phyloP scores from a whole-genome alignment of 2,113 vertebrate species.

The Mirza zaza region DNA sequence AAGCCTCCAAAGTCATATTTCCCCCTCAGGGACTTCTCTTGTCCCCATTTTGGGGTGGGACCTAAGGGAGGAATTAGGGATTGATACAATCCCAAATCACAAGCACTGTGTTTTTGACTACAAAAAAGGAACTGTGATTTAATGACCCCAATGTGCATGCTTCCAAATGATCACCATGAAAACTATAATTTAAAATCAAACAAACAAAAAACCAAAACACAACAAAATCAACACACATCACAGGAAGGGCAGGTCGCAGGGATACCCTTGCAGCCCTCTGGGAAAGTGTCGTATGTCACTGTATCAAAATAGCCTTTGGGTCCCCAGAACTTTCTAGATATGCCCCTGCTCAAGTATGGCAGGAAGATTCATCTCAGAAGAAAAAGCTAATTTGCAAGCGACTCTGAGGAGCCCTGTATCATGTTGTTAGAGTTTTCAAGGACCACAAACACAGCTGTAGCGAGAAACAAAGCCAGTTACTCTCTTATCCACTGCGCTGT shows the following conservation, averaged over 20 bases:
- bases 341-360: conserved; percentile 93
- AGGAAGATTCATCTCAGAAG: conserved; percentile 84
- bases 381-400: conserved; percentile 81
- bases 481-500: conserved; percentile 94
- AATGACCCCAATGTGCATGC: conserved; percentile 79
- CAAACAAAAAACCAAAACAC: conserved; percentile 54
- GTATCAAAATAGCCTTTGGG: conserved; percentile 77
- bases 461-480: conserved; percentile 84
- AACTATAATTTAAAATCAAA: conserved; percentile 73
- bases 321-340: conserved; percentile 88
- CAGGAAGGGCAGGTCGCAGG: conserved; percentile 72
- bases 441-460: conserved; percentile 83
- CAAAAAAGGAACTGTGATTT: conserved; percentile 79
- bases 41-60: background rate
- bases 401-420: conserved; percentile 79
- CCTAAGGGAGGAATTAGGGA: background rate
- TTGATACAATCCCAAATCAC: conserved; percentile 39
- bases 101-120: conserved; percentile 26
- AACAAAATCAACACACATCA: conserved; percentile 72
- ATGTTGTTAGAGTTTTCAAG: conserved; percentile 75
- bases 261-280: conserved; percentile 59
- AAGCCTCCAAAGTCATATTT: background rate
- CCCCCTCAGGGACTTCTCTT: background rate
- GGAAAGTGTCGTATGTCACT: conserved; percentile 38
- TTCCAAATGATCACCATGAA: conserved; percentile 73